Conservation (phyloP, 2,113 vertebrate genomes). For the Paramormyrops kingsleyae region DNA sequence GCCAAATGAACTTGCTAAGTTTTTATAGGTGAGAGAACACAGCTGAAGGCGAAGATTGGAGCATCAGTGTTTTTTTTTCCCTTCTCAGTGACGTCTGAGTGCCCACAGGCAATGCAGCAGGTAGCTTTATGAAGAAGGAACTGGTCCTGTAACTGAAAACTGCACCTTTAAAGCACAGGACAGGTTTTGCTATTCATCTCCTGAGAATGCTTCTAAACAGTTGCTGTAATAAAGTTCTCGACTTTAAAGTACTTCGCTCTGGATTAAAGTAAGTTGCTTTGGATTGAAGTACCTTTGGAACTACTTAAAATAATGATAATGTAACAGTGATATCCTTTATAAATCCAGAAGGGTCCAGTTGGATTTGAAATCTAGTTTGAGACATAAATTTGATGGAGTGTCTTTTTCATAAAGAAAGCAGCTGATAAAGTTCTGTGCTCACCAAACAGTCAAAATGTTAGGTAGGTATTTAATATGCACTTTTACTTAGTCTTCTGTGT, state of each 20-base stretch:
- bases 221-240: not conserved
- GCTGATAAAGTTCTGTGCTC: not conserved
- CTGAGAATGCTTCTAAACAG: not conserved
- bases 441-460: not conserved
- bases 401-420: not conserved
- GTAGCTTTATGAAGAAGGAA: not conserved
- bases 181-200: not conserved
- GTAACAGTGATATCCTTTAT: not conserved
- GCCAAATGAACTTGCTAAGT: not conserved
- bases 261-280: not conserved
- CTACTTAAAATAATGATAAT: not conserved
- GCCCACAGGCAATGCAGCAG: not conserved
- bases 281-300: not conserved
- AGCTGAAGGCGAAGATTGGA: not conserved
- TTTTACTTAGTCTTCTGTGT: not conserved
- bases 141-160: not conserved
- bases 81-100: not conserved
- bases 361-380: not conserved
- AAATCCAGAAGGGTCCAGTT: not conserved
- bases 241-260: not conserved
- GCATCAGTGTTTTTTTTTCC: not conserved
- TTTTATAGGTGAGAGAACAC: not conserved
- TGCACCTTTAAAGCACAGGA: not conserved
- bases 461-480: not conserved
- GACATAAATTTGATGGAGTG: not conserved